Base-by-base conservation (phyloP, 2,797 vertebrate genomes). In the Eutrigla gurnardus region DNA sequence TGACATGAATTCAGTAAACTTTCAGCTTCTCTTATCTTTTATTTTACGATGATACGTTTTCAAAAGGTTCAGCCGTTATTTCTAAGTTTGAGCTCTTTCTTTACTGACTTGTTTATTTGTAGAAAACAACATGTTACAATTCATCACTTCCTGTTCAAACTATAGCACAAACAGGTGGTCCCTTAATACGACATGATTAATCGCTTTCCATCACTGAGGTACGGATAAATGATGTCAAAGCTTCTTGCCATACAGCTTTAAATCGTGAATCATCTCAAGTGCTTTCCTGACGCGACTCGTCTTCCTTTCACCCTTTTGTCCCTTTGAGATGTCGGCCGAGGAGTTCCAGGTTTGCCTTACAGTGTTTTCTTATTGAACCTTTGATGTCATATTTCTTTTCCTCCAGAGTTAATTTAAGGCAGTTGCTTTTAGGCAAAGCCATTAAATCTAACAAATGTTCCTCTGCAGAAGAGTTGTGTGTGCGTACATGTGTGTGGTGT, bases 401-500 rank as follows among this genome's bases (percentile, higher is more conserved):
- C 7, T 75, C 37, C 2, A 5, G 43, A 75, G 55, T 62, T 43
- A 60, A 72, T 81, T 78, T 55, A 42, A 77, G 33, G 58, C 46
- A 40, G 65, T 65, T 80, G 64, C 84, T 83, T 83, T 88, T 81
- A 81, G 68, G 57, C 69, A 14, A 0, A 40, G 42, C 42, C 45
- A 71, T 80, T 84, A 73, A 82, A n/a, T 69, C 76, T 54, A 81
- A 72, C 70, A 15, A 61, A 68, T 37, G 62, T 81, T 50, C 52
- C 47, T 47, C 58, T 71, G 61, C 36, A 55, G 53, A 55, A 39
- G 67, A 64, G 36, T 25, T 50, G 63, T 67, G 52, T 53, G 49
- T 1, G 0, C 18, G 13, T 49, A 10, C 43, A 14, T 43, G 13
- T 61, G 17, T 50, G 45, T 50, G 57, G 40, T 74, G 71, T 52